Conservation (phyloP, 2,113 vertebrate species). For the Azemiops feae region DNA sequence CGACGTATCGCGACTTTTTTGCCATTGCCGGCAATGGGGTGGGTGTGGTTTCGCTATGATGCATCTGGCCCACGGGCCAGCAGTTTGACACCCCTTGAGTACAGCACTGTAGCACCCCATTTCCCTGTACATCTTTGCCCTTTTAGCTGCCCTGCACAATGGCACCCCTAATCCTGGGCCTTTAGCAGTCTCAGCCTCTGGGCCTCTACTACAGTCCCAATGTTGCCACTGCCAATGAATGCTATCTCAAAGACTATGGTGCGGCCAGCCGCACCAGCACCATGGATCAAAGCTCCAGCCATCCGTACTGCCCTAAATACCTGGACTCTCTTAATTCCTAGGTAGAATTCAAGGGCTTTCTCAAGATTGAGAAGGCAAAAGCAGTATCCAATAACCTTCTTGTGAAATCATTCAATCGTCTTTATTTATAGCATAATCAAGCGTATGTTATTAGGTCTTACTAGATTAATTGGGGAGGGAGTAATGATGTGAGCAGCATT, state of each 20-base stretch:
- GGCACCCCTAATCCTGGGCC: neutral
- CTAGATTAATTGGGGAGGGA: neutral
- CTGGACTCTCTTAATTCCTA: neutral
- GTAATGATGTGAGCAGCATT: neutral
- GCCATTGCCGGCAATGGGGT: too few species aligned
- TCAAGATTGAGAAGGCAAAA: neutral
- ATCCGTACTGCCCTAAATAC: neutral
- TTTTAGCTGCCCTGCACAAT: neutral
- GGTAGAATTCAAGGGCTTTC: neutral
- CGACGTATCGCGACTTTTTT: too few species aligned
- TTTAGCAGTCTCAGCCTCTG: neutral
- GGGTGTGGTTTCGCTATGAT: too few species aligned
- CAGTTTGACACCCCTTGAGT: too few species aligned
- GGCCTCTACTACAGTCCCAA: neutral
- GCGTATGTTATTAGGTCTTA: neutral
- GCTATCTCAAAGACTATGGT: neutral
- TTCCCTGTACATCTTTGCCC: neutral
- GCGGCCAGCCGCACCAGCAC: neutral
- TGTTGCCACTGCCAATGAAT: neutral
- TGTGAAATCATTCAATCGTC: neutral
- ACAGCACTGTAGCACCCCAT: neutral
- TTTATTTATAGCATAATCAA: neutral
- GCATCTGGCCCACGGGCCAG: too few species aligned
- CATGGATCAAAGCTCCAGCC: neutral
- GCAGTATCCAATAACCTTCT: neutral